These are phyloP conservation scores for Eupeodes corollae DNA, from an alignment of 1,140 invertebrate genomes.

Conservation along the genomic window DNA sequence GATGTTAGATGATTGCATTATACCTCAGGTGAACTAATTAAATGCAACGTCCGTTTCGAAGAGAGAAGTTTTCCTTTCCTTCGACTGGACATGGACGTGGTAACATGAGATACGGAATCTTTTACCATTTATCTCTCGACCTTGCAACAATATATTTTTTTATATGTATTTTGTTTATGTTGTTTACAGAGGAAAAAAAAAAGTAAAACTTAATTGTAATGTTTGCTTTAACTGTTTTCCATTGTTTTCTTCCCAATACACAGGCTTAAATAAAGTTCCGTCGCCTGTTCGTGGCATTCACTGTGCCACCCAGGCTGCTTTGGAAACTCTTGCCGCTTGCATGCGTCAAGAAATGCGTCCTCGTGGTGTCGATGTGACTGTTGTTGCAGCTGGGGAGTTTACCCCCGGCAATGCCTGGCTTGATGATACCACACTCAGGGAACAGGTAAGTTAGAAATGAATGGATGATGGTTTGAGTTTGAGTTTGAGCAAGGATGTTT, in stretches of 20 bases:
- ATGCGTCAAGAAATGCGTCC: slow-evolving; percentile 68
- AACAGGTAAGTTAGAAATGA: slow-evolving; percentile 47
- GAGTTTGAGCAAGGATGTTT: too few species aligned
- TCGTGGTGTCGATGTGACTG: slow-evolving; percentile 58
- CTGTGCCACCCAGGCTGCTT: slow-evolving; percentile 60
- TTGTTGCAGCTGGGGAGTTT: slow-evolving; percentile 74
- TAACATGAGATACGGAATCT: too few species aligned
- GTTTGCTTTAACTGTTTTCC: background rate
- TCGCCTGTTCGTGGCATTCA: slow-evolving; percentile 68
- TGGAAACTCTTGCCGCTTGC: slow-evolving; percentile 71
- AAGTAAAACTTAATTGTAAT: background rate
- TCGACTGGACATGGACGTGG: too few species aligned
- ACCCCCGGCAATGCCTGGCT: slow-evolving; percentile 65
- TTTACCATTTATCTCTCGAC: too few species aligned
- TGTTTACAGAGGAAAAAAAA: background rate
- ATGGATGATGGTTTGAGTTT: background rate
- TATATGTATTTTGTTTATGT: background rate
- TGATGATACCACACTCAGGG: slow-evolving; percentile 54
- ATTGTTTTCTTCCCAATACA: slow-evolving; percentile 19
- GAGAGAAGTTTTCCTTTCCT: too few species aligned
- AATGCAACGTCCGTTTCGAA: too few species aligned
- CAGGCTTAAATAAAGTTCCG: slow-evolving; percentile 58
- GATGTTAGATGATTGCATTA: too few species aligned
- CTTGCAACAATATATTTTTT: background rate
- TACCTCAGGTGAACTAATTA: too few species aligned